Conservation (phyloP, 2,888 invertebrate genomes). For the Dynastes tityus region DNA sequence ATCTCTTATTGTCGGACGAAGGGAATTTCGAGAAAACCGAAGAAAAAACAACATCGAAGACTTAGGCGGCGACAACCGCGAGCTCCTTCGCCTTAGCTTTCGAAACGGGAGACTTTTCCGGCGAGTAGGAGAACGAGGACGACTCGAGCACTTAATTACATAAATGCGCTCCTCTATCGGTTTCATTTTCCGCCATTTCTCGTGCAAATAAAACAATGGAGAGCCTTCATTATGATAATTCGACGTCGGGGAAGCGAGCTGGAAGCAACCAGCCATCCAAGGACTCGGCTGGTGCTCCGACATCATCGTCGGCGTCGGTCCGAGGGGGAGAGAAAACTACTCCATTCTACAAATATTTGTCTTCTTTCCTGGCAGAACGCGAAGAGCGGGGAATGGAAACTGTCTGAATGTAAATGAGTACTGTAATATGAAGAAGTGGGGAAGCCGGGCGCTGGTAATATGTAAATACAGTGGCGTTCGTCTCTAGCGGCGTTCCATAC, state of each 20-base stretch:
- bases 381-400: conserved; percentile 59
- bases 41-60: neutral
- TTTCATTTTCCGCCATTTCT: conserved; percentile 46
- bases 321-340: conserved; percentile 59
- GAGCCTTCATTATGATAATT: conserved; percentile 56
- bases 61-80: neutral
- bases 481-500: conserved; percentile 25
- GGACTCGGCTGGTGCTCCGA: neutral
- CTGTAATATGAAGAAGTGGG: conserved; percentile 66
- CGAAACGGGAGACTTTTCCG: conserved; percentile 1
- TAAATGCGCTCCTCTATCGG: conserved; percentile 52
- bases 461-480: conserved; percentile 63
- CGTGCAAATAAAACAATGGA: conserved; percentile 53
- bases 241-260: conserved; percentile 51
- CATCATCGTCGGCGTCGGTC: conserved; percentile 21
- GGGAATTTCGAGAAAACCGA: neutral
- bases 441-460: conserved; percentile 61
- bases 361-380: conserved; percentile 63
- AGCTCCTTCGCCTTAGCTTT: neutral
- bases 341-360: conserved; percentile 69
- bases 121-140: neutral
- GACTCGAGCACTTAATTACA: conserved; percentile 51
- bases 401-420: conserved; percentile 66
- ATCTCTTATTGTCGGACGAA: neutral
- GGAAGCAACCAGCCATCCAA: neutral